Conservation (phyloP, 2,888 invertebrate genomes). For the Polyommatus iphigenia region DNA sequence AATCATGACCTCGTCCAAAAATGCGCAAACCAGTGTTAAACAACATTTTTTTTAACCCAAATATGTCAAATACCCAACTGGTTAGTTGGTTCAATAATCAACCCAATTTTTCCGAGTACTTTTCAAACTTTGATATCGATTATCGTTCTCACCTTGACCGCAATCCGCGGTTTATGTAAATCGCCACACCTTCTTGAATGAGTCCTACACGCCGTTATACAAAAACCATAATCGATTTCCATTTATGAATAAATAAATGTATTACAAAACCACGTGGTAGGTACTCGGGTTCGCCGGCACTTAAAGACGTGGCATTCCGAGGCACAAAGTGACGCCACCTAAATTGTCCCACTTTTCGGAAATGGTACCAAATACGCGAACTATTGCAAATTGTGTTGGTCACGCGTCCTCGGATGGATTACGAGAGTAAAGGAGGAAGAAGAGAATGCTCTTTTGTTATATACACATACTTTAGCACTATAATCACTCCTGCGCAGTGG, state of each 20-base stretch:
- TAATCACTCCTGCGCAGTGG: no score
- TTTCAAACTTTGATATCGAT: background rate
- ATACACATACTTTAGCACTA: no score
- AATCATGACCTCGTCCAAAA: no score
- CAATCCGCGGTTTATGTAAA: constrained; percentile 8
- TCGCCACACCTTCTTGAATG: background rate
- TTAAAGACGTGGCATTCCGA: background rate
- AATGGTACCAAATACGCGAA: background rate
- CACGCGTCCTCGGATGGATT: no score
- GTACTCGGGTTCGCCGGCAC: background rate
- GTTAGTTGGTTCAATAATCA: background rate
- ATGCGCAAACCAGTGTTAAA: background rate
- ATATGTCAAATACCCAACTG: background rate
- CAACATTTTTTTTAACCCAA: background rate
- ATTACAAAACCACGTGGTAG: background rate
- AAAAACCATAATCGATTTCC: constrained; percentile 18
- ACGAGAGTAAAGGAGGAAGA: no score
- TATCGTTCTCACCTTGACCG: background rate
- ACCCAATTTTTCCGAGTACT: background rate
- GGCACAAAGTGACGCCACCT: background rate
- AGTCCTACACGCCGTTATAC: constrained; percentile 2
- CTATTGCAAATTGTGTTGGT: no score
- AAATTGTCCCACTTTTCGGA: background rate
- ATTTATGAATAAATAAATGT: constrained; percentile 16
- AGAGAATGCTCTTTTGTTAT: no score